Evolutionary conservation across 2,888 invertebrate genomes (phyloP), one percentile per base, ranked within the genome.

Genomic region (Lepas anatifera): DNA sequence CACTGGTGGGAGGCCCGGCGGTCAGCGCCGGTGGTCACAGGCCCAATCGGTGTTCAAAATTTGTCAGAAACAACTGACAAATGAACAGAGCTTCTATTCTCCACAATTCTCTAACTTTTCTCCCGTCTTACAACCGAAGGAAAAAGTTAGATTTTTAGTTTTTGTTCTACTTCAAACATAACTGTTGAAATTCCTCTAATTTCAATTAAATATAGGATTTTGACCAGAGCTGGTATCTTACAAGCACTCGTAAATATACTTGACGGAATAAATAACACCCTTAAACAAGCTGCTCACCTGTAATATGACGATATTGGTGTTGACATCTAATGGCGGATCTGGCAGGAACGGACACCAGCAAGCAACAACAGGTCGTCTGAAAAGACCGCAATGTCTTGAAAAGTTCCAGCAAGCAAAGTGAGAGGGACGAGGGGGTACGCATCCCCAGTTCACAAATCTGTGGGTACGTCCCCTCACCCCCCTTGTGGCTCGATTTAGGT

Each of bases 311-410:
- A 95, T 83, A 76, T 84, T 85, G 71, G 90, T 90, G 69, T 82
- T 81, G 22, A 91, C 88, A 70, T 80, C 79, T 39, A 95, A 77
- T 64, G 86, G 87, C 69, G 85, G 84, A 69, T 85, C 81, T 11
- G 95, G 94, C 72, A 95, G 81, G 63, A 88, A 90, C 48, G 85
- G 83, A 80, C 95, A 95, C 92, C 94, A 95, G 78, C 95, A 95
- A n/a, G 94, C 94, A 63, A 85, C 85, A 41, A 82, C 79, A 6
- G 95, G 95, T 74, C 95, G 85, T 74, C 95, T 95, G 77, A 73
- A 82, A 79, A 35, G 25, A 29, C 1, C 16, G 29, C 13, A 52
- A 41, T 16, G 4, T 41, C 52, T n/a, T n/a, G n/a, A n/a, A n/a
- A n/a, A n/a, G n/a, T n/a, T n/a, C n/a, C n/a, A n/a, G n/a, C n/a